Evolutionary conservation across 2,888 invertebrate genomes (phyloP).

Genomic region (Trissolcus brochymenae): DNA sequence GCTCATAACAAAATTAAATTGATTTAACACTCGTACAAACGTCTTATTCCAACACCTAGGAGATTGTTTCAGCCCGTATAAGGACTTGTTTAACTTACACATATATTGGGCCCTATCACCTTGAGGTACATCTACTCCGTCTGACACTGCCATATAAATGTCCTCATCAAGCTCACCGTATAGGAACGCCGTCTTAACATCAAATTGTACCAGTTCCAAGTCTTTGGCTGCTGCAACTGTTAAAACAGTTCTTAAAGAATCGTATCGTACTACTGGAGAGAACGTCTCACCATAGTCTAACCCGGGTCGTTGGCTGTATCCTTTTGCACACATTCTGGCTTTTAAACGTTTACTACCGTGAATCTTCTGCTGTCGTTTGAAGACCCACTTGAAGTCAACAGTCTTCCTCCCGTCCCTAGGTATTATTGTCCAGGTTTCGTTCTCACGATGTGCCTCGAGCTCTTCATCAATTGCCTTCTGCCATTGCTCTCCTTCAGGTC

Average conservation of each 20-base stretch:
- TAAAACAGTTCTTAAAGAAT: constrained; percentile 38
- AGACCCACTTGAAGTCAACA: constrained; percentile 59
- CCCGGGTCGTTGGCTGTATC: constrained; percentile 31
- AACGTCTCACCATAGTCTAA: constrained; percentile 53
- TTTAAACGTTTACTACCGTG: constrained; percentile 40
- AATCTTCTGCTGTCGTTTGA: constrained; percentile 16
- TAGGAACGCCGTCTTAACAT: constrained; percentile 57
- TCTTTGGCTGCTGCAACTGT: constrained; percentile 51
- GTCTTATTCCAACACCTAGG: constrained; percentile 17
- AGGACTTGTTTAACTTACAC: constrained; percentile 6
- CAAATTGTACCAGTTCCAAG: constrained; percentile 50
- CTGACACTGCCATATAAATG: constrained; percentile 41
- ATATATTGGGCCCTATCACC: not conserved
- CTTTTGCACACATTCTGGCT: constrained; percentile 54
- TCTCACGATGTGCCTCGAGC: constrained; percentile 33
- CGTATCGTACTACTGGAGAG: constrained; percentile 43
- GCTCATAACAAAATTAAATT: constrained; percentile 48
- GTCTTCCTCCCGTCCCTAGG: not conserved
- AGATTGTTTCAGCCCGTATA: constrained; percentile 15
- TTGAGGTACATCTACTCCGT: constrained; percentile 13
- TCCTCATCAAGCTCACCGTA: constrained; percentile 50
- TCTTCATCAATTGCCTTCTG: constrained; percentile 43
- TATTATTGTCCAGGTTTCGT: constrained; percentile 52
- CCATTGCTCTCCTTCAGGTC: constrained; percentile 35
- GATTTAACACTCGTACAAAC: not conserved